These are phyloP conservation scores for Choristoneura fumiferana DNA, from an alignment of 1,140 invertebrate genomes.

Conservation along the genomic window DNA sequence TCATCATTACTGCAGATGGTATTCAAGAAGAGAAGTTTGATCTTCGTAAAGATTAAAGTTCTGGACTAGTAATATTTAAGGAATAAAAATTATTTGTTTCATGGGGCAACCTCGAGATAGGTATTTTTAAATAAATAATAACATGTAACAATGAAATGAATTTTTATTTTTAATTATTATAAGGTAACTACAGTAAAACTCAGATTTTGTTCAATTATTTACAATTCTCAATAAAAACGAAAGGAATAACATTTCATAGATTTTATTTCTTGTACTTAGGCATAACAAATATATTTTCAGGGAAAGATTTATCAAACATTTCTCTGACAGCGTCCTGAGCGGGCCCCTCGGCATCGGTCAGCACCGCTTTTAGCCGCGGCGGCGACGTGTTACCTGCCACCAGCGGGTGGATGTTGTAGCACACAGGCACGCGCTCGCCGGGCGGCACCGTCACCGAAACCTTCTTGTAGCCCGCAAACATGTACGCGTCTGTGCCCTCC, in stretches of 20 bases:
- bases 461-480: conserved; percentile 95
- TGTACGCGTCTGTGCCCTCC: conserved; percentile 91
- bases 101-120: conserved; percentile 15
- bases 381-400: conserved; percentile 84
- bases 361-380: conserved; percentile 82
- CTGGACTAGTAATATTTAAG: not conserved
- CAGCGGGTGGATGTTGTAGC: conserved; percentile 87
- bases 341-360: conserved; percentile 74
- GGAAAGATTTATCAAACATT: conserved; percentile 71
- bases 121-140: conserved; percentile 24
- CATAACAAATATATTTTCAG: conserved; percentile 75
- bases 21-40: conserved; percentile 84
- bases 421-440: conserved; percentile 79
- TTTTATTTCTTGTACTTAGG: conserved; percentile 73
- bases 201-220: conserved; percentile 67
- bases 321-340: conserved; percentile 59
- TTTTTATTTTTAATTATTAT: conserved; percentile 65
- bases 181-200: conserved; percentile 67
- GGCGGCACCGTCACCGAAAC: conserved; percentile 85
- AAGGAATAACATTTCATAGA: conserved; percentile 42
- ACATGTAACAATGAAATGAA: conserved; percentile 60
- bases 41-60: conserved; percentile 88
- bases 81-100: conserved; percentile 1
- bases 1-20: conserved; percentile 94
- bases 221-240: conserved; percentile 45